These are phyloP conservation scores for Rhynchonycteris naso DNA, from an alignment of 2,797 vertebrate genomes.

Conservation along the genomic window DNA sequence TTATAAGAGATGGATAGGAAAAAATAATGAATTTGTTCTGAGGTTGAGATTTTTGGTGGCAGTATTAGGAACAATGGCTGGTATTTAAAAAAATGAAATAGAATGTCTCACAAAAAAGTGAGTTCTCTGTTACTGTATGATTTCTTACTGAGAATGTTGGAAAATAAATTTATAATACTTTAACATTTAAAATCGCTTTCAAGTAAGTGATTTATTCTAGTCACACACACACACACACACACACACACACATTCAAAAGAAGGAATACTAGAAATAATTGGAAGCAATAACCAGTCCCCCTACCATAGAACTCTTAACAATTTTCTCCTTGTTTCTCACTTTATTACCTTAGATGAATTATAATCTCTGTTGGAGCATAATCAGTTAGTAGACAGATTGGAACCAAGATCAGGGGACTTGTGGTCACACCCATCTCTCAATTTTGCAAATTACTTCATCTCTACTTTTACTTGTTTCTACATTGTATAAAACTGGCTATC, in stretches of 20 bases:
- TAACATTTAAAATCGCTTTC: neutral
- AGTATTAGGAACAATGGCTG: neutral
- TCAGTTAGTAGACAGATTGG: neutral
- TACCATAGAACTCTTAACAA: neutral
- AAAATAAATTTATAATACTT: neutral
- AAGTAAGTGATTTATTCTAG: neutral
- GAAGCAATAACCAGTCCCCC: neutral
- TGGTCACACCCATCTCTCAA: neutral
- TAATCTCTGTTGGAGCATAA: neutral
- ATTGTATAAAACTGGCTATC: neutral
- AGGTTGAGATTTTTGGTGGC: neutral
- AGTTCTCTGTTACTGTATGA: neutral
- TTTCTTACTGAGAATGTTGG: neutral
- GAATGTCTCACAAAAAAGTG: neutral
- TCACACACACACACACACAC: neutral
- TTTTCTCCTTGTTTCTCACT: neutral
- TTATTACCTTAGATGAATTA: conserved; percentile 23
- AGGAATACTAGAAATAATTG: neutral
- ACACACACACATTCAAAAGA: neutral
- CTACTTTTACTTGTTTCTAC: neutral
- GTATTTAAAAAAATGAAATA: conserved; percentile 4
- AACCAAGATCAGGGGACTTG: neutral
- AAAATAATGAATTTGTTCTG: conserved; percentile 30
- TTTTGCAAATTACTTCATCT: neutral
- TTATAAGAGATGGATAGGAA: neutral